Evolutionary conservation across 2,113 vertebrate species (phyloP).

Genomic region (Psittacus erithacus): DNA sequence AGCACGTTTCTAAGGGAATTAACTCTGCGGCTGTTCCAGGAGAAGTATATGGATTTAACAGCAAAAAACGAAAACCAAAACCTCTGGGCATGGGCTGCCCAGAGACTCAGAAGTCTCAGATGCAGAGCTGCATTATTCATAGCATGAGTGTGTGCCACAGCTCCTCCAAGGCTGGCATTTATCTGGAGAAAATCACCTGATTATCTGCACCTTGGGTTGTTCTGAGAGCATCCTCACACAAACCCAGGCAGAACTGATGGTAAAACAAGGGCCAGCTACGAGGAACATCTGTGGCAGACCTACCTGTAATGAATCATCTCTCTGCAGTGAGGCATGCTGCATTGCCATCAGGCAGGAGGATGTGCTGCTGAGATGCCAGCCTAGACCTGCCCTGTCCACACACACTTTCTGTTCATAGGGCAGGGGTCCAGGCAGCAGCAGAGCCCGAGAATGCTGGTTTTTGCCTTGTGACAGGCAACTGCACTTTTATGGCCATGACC

Average conservation of each 20-base stretch:
- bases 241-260: not conserved
- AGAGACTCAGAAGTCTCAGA: not conserved
- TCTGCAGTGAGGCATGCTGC: not conserved
- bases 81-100: not conserved
- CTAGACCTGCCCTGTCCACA: not conserved
- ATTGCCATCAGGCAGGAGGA: not conserved
- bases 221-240: not conserved
- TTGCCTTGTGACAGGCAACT: rapidly evolving
- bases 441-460: rapidly evolving
- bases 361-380: not conserved
- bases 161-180: not conserved
- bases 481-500: not conserved
- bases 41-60: not conserved
- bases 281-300: rapidly evolving
- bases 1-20: not conserved
- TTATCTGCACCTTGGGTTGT: not conserved
- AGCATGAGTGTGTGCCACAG: rapidly evolving
- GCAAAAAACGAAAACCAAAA: not conserved
- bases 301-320: not conserved
- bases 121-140: not conserved
- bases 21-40: not conserved
- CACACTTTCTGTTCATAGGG: not conserved
- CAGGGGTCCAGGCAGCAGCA: not conserved
- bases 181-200: not conserved
- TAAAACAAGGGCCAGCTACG: not conserved